Base-by-base conservation (phyloP, 2,113 vertebrate species). In the Machaerirhynchus nigripectus region DNA sequence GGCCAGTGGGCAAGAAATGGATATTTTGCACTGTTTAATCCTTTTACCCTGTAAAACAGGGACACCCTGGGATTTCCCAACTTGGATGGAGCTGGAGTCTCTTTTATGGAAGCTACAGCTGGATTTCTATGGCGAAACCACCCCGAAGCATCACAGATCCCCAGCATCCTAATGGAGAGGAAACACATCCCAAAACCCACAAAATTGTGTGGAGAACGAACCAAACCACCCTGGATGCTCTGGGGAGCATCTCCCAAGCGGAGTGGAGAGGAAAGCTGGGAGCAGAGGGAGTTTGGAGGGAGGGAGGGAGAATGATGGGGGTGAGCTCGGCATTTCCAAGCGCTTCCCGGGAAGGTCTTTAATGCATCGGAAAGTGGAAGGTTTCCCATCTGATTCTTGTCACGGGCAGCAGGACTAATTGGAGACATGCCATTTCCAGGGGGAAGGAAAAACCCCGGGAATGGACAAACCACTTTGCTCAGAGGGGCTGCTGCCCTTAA, bases 381-480 rank as follows among this genome's bases (percentile, higher is more conserved):
- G 90, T 94, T 97, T 97, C 95, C 77, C 57, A 15, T 96, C 95
- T 39, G 26, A 96, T 95, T n/a, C 93, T 88, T 96, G 96, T 97
- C 97, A 96, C 1, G 14, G 96, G 81, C 10, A 10, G 95, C 89
- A 13, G 69, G 89, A 65, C 76, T 97, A 94, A 96, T 97, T 21
- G 22, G 61, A 87, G 18, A 22, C 73, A 92, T 96, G 96, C 92
- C 94, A 94, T 89, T 97, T 97, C 94, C 68, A 91, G 67, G n/a
- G 49, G 55, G 67, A 89, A 90, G 93, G 93, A 95, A 87, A 19
- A 46, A 53, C 63, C 92, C 95, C 28, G 77, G 97, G 96, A 97
- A 98, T 75, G 97, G 83, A 94, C 93, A 94, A 97, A 97, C 94
- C 98, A 98, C 92, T 97, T 97, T 96, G 95, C 96, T 97, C 98